Evolutionary conservation across 2,888 invertebrate genomes (phyloP), one percentile per base, ranked within the genome.

Genomic region (Palloptera scutellata): DNA sequence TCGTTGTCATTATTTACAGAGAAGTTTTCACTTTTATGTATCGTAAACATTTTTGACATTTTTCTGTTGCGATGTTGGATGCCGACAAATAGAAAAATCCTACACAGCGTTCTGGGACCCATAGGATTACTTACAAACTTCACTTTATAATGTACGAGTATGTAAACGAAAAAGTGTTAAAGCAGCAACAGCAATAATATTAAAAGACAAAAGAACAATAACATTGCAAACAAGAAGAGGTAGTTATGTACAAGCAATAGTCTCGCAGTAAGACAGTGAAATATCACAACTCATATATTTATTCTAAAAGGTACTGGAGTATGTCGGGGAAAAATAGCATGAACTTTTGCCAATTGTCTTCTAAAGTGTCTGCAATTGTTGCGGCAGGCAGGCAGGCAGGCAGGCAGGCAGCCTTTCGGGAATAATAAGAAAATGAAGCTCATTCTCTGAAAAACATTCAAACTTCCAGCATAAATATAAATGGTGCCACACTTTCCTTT

Each of bases 291-390:
- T 76, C 77, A 78, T 80, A 77, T 77, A 77, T 66, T 65, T 79
- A 15, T 54, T 60, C 52, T 55, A 12, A 41, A 20, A 20, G 30
- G 40, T 55, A 19, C 64, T 20, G 43, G 41, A 40, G 66, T 66
- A 53, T 62, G 57, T 61, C 52, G 55, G 57, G 5, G 19, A 43
- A 59, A 30, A 55, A 20, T 58, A 58, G 40, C 61, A 48, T 58
- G 73, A 74, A 73, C 72, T 73, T 79, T 80, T 80, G 77, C 79
- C 80, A 80, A 80, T 80, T 80, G 80, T 79, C 80, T 75, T 76
- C 74, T 76, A 71, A 80, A 80, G 78, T 80, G 78, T 70, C 78
- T 70, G 69, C 72, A 72, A 72, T 72, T 72, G 74, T 72, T 73
- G 76, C 72, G 61, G 53, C 54, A 53, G 43, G 59, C 45, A 65